Percentiles rank a stretch among this genome's conserved stretches.
phyloP scores from a whole-genome alignment of 2,797 vertebrate species.

The Chelonia mydas region DNA sequence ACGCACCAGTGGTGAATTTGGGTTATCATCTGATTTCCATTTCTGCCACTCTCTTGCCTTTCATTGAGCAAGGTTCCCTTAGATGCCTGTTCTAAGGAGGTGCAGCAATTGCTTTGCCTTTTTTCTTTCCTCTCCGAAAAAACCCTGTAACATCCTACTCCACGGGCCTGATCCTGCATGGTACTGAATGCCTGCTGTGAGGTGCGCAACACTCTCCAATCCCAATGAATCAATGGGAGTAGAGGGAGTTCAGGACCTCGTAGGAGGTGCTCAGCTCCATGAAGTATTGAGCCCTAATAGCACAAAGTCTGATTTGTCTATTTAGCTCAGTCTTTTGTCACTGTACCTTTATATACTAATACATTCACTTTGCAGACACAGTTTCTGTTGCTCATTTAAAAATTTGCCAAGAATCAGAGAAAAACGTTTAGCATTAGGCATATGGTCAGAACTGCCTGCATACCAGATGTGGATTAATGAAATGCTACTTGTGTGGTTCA shows the following conservation, averaged over 20 bases:
- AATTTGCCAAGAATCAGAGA: not conserved
- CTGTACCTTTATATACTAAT: not conserved
- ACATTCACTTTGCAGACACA: not conserved
- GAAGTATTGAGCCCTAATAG: not conserved
- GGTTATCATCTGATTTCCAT: not conserved
- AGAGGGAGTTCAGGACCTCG: not conserved
- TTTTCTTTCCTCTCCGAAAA: not conserved
- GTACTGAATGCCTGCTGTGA: not conserved
- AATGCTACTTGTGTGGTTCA: not conserved
- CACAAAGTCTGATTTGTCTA: not conserved
- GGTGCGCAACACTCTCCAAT: not conserved
- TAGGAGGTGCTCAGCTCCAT: not conserved
- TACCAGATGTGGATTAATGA: constrained; percentile 37
- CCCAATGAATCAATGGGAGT: not conserved
- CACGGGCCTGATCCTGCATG: not conserved
- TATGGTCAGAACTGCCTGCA: not conserved
- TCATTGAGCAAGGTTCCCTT: not conserved
- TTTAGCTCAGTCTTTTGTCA: not conserved
- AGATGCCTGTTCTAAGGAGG: not conserved
- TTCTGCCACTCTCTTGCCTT: not conserved
- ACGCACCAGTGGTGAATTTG: not conserved
- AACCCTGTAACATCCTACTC: not conserved
- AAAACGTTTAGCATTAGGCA: not conserved
- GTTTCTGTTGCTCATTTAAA: not conserved
- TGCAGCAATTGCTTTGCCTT: not conserved